Base-by-base conservation (phyloP, 2,888 invertebrate species). In the Reticulitermes lucifugus region DNA sequence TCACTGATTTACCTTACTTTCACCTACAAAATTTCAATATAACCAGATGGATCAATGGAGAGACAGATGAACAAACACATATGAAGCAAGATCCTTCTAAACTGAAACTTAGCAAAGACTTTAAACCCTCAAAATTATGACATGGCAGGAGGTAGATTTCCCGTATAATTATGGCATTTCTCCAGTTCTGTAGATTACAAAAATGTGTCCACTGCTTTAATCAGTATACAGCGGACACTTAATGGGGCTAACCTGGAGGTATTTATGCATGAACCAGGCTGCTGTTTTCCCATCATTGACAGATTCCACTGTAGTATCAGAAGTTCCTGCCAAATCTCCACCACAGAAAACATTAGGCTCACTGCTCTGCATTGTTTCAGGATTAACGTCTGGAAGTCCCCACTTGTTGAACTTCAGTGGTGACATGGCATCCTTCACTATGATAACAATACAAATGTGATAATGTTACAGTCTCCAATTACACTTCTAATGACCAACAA, bases 261-360 rank as follows among this genome's bases (percentile, higher is more conserved):
- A 95, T 88, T 96, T 96, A 90, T 99, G 99, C 89, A 99, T 98
- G 88, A 93, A 94, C 98, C 98, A 99, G 5, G 98, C 97, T 0
- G 98, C 98, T 0, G 96, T 97, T 92, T 99, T 99, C 59, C 99
- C 99, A 91, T 99, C 99, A 90, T 99, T 99, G 0, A 98, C 98
- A 0, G 98, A 96, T 91, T 99, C 99, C 0, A 99, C 99, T 0
- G 99, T 99, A 0, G 99, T 99, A 91, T 99, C 98, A 0, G 99
- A 96, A 65, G 96, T 94, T 0, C 99, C 99, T 0, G 97, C 98
- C 75, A 99, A 90, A 91, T 99, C 99, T 0, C 99, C 99, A 0
- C 99, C 99, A 88, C 97, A 95, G 91, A 98, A 99, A 18, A 99
- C 96, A 88, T 94, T 94, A 0, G 95, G 93, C 87, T 95, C 94